Base-by-base conservation (phyloP, 2,888 invertebrate genomes). In the Zygaena filipendulae region DNA sequence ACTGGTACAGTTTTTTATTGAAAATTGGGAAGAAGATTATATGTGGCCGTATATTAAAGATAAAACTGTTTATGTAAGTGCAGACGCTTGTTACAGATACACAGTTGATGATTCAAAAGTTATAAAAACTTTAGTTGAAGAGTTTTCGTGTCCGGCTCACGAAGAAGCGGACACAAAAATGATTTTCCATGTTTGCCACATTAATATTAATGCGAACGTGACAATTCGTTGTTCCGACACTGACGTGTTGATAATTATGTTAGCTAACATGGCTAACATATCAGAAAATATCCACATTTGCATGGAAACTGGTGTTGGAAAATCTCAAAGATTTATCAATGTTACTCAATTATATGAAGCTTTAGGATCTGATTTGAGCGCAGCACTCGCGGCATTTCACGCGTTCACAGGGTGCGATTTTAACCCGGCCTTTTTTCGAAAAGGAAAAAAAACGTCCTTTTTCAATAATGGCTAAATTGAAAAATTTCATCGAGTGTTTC, bases 361-460 rank as follows among this genome's bases (percentile, higher is more conserved):
- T 11, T 22, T 26, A 23, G 26, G 30, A 11, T 11, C 18, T 11
- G 6, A 19, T n/a, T 4, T 23, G 10, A 18, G 18, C n/a, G 12
- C 16, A 19, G 30, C 30, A 13, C 26, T 52, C 12, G 45, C 46
- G 8, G 45, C 42, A 16, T 48, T 47, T 21, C 47, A 54, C 32
- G 49, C 51, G 18, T 49, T 43, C 23, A 52, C 49, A 22, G 50
- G 50, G n/a, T 46, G 46, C 28, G 50, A 52, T 37, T 51, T 41
- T 31, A 53, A 40, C 6, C 39, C 47, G 12, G 42, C 45, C 10
- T 51, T 52, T 42, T 47, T 39, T 22, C 34, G 40, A 20, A 47
- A 42, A 45, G 47, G 50, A 7, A 55, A 52, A 45, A 30, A 40
- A 25, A 29, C 12, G 10, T 9, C 14, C 14, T 3, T 29, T 23